These are phyloP conservation scores for Ammodramus savannarum DNA, from an alignment of 2,113 vertebrate genomes.

Conservation along the genomic window DNA sequence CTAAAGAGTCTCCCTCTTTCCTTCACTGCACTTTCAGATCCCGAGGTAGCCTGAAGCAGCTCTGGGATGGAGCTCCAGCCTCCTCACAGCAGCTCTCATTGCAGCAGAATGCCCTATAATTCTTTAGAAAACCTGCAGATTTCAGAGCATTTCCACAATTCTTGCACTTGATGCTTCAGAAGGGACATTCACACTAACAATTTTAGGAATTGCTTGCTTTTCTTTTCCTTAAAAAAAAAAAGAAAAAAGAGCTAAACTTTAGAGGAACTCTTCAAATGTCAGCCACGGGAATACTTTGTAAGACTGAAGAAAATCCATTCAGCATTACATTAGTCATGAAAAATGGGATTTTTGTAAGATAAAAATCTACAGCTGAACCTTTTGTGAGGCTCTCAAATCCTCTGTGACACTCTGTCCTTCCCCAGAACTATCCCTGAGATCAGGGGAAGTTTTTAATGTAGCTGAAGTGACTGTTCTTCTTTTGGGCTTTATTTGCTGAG, in stretches of 20 bases:
- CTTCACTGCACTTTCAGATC: neutral
- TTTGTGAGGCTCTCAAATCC: neutral
- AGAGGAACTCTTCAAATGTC: neutral
- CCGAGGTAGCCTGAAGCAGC: neutral
- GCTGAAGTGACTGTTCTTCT: neutral
- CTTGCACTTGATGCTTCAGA: neutral
- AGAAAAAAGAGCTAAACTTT: neutral
- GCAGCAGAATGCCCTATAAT: neutral
- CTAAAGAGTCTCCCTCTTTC: neutral
- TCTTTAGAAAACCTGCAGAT: neutral
- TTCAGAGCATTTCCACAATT: neutral
- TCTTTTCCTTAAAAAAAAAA: neutral
- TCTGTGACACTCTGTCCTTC: neutral
- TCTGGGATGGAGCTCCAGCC: neutral
- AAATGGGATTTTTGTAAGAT: neutral
- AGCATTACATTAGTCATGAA: neutral
- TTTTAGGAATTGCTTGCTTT: neutral
- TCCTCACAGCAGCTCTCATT: neutral
- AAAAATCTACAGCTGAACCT: neutral
- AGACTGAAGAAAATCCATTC: neutral
- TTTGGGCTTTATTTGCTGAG: neutral
- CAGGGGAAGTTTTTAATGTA: neutral
- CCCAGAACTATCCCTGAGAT: neutral
- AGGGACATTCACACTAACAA: neutral
- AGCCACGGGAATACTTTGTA: neutral